phyloP scores from a whole-genome alignment of 2,797 vertebrate species.

The Hippocampus kuda region DNA sequence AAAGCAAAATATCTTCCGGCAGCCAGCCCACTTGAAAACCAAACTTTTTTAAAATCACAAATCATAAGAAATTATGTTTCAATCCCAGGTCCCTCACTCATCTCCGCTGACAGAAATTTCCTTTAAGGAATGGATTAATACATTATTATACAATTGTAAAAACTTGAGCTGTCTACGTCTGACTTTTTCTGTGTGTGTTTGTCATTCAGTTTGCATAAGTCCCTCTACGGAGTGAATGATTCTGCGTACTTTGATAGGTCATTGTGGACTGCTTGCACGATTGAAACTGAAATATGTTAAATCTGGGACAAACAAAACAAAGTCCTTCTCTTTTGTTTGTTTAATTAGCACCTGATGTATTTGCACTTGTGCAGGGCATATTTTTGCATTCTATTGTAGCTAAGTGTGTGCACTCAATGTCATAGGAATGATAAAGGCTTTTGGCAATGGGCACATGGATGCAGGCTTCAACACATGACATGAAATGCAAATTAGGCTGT shows the following conservation, averaged over 20 bases:
- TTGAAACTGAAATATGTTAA: background rate
- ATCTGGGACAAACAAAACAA: conserved; percentile 9
- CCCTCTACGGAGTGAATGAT: background rate
- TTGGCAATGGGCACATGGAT: background rate
- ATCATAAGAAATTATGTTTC: conserved; percentile 36
- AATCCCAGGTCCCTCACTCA: conserved; percentile 18
- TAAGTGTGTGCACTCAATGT: background rate
- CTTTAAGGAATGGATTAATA: conserved; percentile 23
- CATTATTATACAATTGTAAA: conserved; percentile 14
- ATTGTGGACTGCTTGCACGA: background rate
- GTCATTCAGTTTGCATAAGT: background rate
- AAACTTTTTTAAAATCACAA: conserved; percentile 18
- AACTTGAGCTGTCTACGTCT: conserved; percentile 4
- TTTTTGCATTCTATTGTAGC: background rate
- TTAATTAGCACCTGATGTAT: conserved; percentile 26
- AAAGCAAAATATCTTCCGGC: conserved; percentile 44
- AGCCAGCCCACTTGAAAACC: conserved; percentile 31
- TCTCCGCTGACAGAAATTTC: conserved; percentile 22
- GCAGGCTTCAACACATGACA: background rate
- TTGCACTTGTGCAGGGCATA: conserved; percentile 6
- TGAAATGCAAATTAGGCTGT: background rate
- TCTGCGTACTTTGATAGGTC: background rate
- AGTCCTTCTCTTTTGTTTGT: conserved; percentile 12
- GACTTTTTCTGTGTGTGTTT: conserved; percentile 3
- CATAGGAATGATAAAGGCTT: background rate